Base-by-base conservation (phyloP, 2,113 vertebrate genomes). In the Cynoglossus semilaevis region DNA sequence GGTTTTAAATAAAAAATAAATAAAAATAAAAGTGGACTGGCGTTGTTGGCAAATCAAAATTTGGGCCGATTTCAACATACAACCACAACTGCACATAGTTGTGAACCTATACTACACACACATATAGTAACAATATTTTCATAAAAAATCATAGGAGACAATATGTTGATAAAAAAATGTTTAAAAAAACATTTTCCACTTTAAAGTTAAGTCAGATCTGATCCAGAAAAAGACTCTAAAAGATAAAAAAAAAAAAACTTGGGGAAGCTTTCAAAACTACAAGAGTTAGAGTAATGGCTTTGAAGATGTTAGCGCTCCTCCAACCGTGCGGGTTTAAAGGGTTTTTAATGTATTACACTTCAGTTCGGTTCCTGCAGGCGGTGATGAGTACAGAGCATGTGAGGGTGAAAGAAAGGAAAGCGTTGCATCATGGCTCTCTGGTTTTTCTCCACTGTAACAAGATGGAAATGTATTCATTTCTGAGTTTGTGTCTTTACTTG, bases 21-120 rank as follows among this genome's bases (percentile, higher is more conserved):
- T 40, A 55, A 40, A 9, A 76, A 35, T 40, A 66, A 5, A 62
- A 51, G 67, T 66, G 61, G 29, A 62, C 42, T 4, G 58, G 59
- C 47, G 55, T 22, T 5, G 51, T 29, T 29, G 22, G 22, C 22
- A 29, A 29, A 29, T 29, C 15, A 40, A 1, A 9, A 49, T 12
- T 55, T n/a, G n/a, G n/a, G n/a, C n/a, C n/a, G n/a, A n/a, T n/a
- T n/a, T n/a, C n/a, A n/a, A n/a, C n/a, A n/a, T n/a, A n/a, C n/a
- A n/a, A n/a, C n/a, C n/a, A n/a, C n/a, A n/a, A n/a, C n/a, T n/a
- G n/a, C n/a, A n/a, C n/a, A n/a, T n/a, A n/a, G n/a, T n/a, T n/a
- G n/a, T n/a, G n/a, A n/a, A n/a, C n/a, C n/a, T n/a, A n/a, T n/a
- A n/a, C n/a, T n/a, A n/a, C n/a, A n/a, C n/a, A n/a, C n/a, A n/a